phyloP scores from a whole-genome alignment of 2,113 vertebrate species.

The Ctenomys sociabilis region DNA sequence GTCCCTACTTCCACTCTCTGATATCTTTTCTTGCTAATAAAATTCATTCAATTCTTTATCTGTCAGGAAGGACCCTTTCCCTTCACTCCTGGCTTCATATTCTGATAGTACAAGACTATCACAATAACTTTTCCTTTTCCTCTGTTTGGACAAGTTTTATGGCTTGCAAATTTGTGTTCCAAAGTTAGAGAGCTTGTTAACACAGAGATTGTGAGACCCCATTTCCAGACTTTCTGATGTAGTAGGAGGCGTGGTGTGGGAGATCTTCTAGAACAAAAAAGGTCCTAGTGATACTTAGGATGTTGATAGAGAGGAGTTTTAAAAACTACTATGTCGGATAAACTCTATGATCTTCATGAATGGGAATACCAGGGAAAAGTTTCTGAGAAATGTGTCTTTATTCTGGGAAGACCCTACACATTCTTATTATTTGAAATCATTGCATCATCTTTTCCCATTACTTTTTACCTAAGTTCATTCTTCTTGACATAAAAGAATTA shows the following conservation, averaged over 20 bases:
- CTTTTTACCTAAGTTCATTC: neutral
- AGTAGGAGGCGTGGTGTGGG: neutral
- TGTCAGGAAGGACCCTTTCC: neutral
- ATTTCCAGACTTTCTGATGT: neutral
- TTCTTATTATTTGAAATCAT: constrained; percentile 30
- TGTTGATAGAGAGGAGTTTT: neutral
- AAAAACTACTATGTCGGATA: neutral
- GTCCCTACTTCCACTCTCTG: neutral
- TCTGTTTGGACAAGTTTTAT: neutral
- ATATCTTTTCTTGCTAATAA: neutral
- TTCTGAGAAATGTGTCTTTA: constrained; percentile 13
- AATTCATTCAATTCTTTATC: neutral
- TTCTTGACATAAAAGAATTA: neutral
- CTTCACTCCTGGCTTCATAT: neutral
- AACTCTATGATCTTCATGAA: no score
- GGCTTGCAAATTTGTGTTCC: neutral
- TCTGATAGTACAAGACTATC: neutral
- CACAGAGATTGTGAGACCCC: neutral
- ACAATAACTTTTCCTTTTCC: neutral
- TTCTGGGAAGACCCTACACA: neutral
- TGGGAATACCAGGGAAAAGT: neutral
- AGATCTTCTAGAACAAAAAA: neutral
- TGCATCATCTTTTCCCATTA: neutral
- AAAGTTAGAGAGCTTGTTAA: neutral
- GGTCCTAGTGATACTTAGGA: neutral